Evolutionary conservation across 2,113 vertebrate species (phyloP).

Genomic region (Chitala chitala): DNA sequence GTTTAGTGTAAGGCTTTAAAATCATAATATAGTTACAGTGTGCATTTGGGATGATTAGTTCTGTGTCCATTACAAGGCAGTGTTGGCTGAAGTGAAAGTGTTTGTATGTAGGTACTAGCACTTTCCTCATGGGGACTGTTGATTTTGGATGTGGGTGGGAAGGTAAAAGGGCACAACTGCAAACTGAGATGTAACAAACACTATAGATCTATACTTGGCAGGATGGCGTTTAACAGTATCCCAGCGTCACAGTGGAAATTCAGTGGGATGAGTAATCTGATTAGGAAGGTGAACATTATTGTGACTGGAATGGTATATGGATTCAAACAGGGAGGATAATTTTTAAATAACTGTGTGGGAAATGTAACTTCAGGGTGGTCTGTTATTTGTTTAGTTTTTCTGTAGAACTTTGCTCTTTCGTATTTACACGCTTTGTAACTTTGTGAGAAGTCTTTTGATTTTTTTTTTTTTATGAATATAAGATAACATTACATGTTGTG

Average conservation of each 20-base stretch:
- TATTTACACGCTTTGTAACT: too few relatives aligned
- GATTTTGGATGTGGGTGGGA: constrained; percentile 11
- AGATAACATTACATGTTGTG: constrained; percentile 17
- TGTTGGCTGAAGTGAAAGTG: constrained; percentile 6
- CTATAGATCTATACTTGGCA: constrained; percentile 30
- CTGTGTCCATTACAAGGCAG: neutral
- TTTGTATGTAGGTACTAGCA: neutral
- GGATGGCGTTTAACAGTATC: constrained; percentile 10
- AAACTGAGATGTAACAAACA: constrained; percentile 33
- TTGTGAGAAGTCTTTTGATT: constrained; percentile 1
- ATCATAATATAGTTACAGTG: neutral
- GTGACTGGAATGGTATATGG: neutral
- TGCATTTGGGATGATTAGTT: neutral
- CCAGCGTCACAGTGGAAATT: neutral
- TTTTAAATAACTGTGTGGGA: neutral
- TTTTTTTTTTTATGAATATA: neutral
- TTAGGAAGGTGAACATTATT: constrained; percentile 1
- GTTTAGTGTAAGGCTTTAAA: neutral
- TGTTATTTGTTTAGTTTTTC: neutral
- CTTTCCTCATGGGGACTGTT: constrained; percentile 17
- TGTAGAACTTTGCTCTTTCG: neutral
- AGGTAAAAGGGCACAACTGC: constrained; percentile 19
- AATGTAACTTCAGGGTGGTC: neutral
- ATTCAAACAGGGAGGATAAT: neutral
- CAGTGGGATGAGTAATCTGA: constrained; percentile 25